Percentiles rank a stretch among this genome's conserved stretches.
These are phyloP conservation scores for Callinectes sapidus DNA, from an alignment of 2,888 invertebrate species.

Conservation along the genomic window DNA sequence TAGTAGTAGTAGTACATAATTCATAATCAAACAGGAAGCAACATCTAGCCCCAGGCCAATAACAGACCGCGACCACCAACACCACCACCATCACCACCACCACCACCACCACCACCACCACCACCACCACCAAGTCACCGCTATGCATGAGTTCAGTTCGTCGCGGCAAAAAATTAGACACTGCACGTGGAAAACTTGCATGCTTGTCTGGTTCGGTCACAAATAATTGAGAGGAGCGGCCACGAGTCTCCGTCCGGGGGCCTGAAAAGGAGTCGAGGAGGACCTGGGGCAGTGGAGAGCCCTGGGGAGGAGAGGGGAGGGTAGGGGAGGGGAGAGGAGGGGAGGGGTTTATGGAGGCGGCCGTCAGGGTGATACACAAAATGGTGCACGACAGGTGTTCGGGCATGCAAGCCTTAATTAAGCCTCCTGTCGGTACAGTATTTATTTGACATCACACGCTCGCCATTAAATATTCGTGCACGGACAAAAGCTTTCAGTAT, in stretches of 20 bases:
- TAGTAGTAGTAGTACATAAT: neutral
- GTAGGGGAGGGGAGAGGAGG: too few relatives aligned
- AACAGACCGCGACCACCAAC: neutral
- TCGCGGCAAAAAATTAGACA: neutral
- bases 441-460: neutral
- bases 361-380: neutral
- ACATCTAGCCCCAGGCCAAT: neutral
- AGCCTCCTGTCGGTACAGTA: neutral
- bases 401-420: neutral
- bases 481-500: too few relatives aligned
- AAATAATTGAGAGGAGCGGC: neutral
- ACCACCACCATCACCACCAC: slow-evolving; percentile 7
- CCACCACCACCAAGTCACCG: slow-evolving; percentile 6
- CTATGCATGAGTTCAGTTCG: neutral
- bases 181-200: slow-evolving; percentile 1
- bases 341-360: neutral
- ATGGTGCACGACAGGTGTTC: neutral
- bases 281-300: neutral
- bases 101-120: neutral
- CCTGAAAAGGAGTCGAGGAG: neutral
- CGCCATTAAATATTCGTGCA: neutral
- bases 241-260: neutral
- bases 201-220: neutral
- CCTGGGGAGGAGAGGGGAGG: neutral
- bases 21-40: neutral